Evolutionary conservation across 2,888 invertebrate species (phyloP).

Genomic region (Eupithecia subfuscata): DNA sequence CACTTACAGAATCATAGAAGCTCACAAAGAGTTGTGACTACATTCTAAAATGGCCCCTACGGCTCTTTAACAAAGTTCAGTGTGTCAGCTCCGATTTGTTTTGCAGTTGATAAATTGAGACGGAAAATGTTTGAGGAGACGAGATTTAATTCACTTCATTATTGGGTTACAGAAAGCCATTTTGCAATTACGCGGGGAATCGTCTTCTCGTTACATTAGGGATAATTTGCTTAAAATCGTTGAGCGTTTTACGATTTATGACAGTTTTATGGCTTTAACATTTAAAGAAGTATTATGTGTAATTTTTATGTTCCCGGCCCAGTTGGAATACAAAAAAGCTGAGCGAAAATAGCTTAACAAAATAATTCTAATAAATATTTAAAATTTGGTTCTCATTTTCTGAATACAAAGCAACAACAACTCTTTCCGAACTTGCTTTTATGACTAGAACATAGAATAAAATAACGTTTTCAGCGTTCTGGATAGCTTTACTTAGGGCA

Average conservation of each 20-base stretch:
- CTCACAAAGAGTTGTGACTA: background rate
- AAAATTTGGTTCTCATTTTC: background rate
- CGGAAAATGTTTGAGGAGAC: constrained; percentile 15
- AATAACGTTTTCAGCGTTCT: background rate
- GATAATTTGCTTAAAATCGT: constrained; percentile 7
- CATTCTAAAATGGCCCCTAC: constrained; percentile 15
- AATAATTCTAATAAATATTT: background rate
- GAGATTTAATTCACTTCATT: constrained; percentile 24
- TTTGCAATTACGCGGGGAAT: constrained; percentile 14
- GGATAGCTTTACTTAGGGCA: background rate
- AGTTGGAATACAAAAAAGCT: background rate
- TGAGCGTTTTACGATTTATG: background rate
- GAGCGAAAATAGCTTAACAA: background rate
- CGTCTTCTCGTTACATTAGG: constrained; percentile 9
- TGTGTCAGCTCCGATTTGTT: background rate
- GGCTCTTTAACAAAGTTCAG: constrained; percentile 11
- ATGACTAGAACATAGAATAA: constrained; percentile 1
- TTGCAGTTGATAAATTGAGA: constrained; percentile 12
- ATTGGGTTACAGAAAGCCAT: constrained; percentile 16
- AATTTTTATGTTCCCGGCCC: too few species aligned
- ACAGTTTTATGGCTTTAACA: background rate
- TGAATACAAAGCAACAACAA: background rate
- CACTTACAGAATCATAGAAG: constrained; percentile 31
- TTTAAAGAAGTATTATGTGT: background rate
- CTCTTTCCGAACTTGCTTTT: background rate